Conservation (phyloP, 2,888 invertebrate genomes). For the Tenthredo distinguenda region DNA sequence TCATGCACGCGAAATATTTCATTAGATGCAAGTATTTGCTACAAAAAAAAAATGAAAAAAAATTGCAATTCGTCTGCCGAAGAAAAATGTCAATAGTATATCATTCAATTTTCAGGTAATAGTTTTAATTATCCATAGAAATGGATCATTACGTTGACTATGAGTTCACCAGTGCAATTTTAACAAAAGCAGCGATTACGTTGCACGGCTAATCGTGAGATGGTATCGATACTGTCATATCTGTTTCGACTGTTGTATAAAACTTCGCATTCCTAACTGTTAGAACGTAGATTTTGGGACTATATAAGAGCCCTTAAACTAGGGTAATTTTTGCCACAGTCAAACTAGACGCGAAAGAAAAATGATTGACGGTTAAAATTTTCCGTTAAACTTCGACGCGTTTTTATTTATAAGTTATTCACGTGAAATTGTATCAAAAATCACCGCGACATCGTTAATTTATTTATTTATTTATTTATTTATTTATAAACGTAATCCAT, state of each 20-base stretch:
- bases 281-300: not conserved
- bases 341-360: not conserved
- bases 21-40: not conserved
- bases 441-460: not conserved
- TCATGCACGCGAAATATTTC: not conserved
- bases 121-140: too few relatives aligned
- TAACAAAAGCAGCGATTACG: not conserved
- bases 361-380: not conserved
- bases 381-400: not conserved
- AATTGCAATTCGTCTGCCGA: not conserved
- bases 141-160: too few relatives aligned
- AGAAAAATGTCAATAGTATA: not conserved
- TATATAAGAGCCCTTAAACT: conserved; percentile 1
- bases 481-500: not conserved
- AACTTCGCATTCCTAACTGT: conserved; percentile 20
- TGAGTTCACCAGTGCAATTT: not conserved
- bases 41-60: not conserved
- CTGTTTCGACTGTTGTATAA: not conserved
- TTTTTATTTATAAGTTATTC: not conserved
- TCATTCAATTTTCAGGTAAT: not conserved
- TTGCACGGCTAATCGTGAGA: not conserved
- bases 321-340: not conserved
- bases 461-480: not conserved
- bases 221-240: conserved; percentile 8
- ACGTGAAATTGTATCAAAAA: not conserved